A percentile compares a stretch with the other conserved stretches of the same genome.
These are phyloP conservation scores for Dilophus febrilis DNA, from an alignment of 2,888 invertebrate species.

Conservation along the genomic window DNA sequence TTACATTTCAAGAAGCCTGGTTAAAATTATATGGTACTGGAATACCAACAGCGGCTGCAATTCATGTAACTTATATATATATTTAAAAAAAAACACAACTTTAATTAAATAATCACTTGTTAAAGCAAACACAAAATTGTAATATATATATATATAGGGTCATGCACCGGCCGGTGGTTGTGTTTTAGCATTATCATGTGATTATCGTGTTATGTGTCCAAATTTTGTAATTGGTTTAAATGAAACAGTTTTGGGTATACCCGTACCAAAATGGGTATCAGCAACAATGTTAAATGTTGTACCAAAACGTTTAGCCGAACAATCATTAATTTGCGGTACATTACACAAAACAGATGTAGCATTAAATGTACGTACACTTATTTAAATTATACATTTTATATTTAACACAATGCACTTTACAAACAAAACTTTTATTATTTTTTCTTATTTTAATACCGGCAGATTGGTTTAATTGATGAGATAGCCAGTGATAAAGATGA, in stretches of 20 bases:
- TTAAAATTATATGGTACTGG: conserved; percentile 53
- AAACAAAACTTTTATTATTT: neutral
- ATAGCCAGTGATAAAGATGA: conserved; percentile 48
- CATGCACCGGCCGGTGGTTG: conserved; percentile 76
- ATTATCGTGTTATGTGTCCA: conserved; percentile 69
- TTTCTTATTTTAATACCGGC: neutral
- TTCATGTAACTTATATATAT: conserved; percentile 65
- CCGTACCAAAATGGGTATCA: conserved; percentile 61
- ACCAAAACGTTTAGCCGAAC: conserved; percentile 51
- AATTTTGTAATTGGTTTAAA: conserved; percentile 71
- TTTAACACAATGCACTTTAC: neutral
- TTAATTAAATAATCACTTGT: no score
- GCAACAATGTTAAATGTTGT: conserved; percentile 42
- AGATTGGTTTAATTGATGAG: conserved; percentile 62
- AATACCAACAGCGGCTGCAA: conserved; percentile 61
- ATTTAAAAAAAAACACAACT: no score
- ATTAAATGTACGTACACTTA: conserved; percentile 30
- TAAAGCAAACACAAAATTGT: conserved; percentile 12
- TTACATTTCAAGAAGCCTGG: conserved; percentile 62
- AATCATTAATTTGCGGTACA: conserved; percentile 54
- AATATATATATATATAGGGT: no score
- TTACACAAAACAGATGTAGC: conserved; percentile 65
- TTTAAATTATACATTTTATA: neutral
- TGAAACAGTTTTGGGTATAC: conserved; percentile 68
- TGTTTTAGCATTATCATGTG: conserved; percentile 57